phyloP scores from a whole-genome alignment of 2,113 vertebrate species.

The Bettongia penicillata region DNA sequence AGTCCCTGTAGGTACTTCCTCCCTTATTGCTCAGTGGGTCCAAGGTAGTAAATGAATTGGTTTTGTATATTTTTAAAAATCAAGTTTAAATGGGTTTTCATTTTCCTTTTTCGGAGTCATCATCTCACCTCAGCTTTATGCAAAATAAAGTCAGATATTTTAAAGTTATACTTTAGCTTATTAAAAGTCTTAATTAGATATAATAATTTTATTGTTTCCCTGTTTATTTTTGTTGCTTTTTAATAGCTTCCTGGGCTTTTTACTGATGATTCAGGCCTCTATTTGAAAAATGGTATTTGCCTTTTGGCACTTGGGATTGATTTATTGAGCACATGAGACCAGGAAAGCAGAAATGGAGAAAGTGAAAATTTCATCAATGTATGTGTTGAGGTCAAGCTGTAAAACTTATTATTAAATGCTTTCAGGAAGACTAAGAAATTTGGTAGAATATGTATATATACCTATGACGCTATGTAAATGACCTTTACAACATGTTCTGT shows the following conservation, averaged over 20 bases:
- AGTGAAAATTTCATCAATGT: conserved; percentile 48
- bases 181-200: conserved; percentile 35
- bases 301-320: conserved; percentile 52
- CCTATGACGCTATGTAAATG: background rate
- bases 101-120: background rate
- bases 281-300: conserved; percentile 24
- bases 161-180: background rate
- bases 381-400: conserved; percentile 7
- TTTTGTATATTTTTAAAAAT: background rate
- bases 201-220: conserved; percentile 24
- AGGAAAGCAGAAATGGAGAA: conserved; percentile 49
- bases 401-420: conserved; percentile 47
- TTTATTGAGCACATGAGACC: conserved; percentile 42
- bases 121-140: background rate
- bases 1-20: background rate
- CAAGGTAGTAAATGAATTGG: background rate
- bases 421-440: conserved; percentile 1
- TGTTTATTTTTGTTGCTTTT: conserved; percentile 54
- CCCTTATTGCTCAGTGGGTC: background rate
- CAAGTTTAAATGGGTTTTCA: background rate
- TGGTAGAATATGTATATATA: conserved; percentile 4
- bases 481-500: background rate
- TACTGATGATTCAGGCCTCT: conserved; percentile 10
- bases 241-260: conserved; percentile 29
- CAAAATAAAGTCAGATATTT: background rate